Evolutionary conservation across 2,113 vertebrate genomes (phyloP).

Genomic region (Oncorhynchus tshawytscha): DNA sequence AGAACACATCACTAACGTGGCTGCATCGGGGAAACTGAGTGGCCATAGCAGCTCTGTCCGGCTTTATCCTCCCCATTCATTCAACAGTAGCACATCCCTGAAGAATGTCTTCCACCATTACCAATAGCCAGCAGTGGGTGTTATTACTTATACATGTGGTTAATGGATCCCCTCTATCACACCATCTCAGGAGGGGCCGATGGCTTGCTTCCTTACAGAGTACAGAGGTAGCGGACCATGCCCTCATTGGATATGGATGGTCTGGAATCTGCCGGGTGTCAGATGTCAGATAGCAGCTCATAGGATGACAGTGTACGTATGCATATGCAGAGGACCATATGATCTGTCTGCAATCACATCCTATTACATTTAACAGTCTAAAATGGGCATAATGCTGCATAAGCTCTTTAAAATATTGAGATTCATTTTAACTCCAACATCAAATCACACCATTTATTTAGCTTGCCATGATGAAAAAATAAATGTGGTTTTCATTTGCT

Average conservation of each 20-base stretch:
- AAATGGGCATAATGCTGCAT: no score
- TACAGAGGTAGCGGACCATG: conserved; percentile 6
- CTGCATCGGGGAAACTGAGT: background rate
- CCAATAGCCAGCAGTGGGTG: conserved; percentile 9
- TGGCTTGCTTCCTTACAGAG: conserved; percentile 11
- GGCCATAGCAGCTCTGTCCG: background rate
- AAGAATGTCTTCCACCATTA: conserved; percentile 14
- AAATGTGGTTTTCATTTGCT: background rate
- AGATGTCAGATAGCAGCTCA: background rate
- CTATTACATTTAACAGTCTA: no score
- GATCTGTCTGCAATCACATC: no score
- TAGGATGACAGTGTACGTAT: background rate
- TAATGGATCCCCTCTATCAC: conserved; percentile 39
- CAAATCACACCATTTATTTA: no score
- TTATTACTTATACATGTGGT: conserved; percentile 46
- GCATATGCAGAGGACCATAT: background rate
- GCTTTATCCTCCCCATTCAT: conserved; percentile 10
- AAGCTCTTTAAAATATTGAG: background rate
- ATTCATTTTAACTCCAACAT: background rate
- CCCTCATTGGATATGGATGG: conserved; percentile 1
- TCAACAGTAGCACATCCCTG: conserved; percentile 3
- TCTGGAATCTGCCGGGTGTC: background rate
- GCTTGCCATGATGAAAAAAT: background rate
- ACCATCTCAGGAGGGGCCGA: conserved; percentile 15
- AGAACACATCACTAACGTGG: background rate